Evolutionary conservation across 2,113 vertebrate genomes (phyloP).

Genomic region (Austrofundulus limnaeus): DNA sequence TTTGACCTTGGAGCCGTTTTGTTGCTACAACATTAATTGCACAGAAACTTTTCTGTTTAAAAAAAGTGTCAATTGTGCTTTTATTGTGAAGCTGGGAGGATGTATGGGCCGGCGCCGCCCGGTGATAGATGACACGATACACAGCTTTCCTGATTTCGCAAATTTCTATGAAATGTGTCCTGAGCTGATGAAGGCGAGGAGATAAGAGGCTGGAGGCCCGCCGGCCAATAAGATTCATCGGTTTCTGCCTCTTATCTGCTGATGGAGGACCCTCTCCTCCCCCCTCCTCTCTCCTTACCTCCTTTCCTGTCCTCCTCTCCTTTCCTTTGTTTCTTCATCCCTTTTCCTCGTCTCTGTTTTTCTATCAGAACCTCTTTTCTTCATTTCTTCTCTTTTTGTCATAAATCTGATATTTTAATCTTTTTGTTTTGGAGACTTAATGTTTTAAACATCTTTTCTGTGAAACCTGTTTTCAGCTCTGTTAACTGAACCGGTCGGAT

Average conservation of each 20-base stretch:
- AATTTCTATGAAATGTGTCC: slow-evolving; percentile 76
- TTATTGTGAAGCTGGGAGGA: slow-evolving; percentile 58
- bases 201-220: slow-evolving; percentile 69
- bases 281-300: too few species aligned
- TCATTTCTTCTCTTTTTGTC: not conserved
- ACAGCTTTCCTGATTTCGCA: slow-evolving; percentile 69
- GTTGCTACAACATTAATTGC: slow-evolving; percentile 35
- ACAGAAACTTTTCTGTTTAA: slow-evolving; percentile 14
- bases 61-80: slow-evolving; percentile 61
- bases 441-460: too few species aligned
- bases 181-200: slow-evolving; percentile 57
- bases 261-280: slow-evolving; percentile 42
- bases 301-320: not conserved
- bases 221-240: slow-evolving; percentile 72
- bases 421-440: too few species aligned
- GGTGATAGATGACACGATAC: slow-evolving; percentile 59
- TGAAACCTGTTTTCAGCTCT: too few species aligned
- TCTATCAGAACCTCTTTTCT: slow-evolving; percentile 20
- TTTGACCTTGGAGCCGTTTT: slow-evolving; percentile 48
- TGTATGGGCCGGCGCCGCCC: slow-evolving; percentile 54
- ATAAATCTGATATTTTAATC: too few species aligned
- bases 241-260: slow-evolving; percentile 77
- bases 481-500: too few species aligned
- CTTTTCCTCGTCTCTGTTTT: slow-evolving; percentile 21
- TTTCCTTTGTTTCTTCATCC: slow-evolving; percentile 28